A percentile compares a stretch with the other conserved stretches of the same genome.
These are phyloP conservation scores for Alcedo quadribrachys DNA, from an alignment of 2,797 vertebrate species.

Conservation along the genomic window DNA sequence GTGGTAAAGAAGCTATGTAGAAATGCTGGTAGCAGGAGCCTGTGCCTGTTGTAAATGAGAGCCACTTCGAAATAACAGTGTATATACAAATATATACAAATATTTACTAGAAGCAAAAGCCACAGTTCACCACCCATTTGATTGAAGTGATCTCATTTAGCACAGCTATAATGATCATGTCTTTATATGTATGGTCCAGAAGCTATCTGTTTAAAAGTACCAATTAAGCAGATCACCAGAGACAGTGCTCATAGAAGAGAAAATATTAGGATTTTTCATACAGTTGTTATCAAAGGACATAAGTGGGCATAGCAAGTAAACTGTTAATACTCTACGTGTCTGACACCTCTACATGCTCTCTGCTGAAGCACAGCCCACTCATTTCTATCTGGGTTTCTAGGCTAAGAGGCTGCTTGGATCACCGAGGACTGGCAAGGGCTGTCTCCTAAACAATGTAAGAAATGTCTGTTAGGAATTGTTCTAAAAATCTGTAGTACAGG, in stretches of 20 bases:
- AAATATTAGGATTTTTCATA: not conserved
- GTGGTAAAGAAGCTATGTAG: not conserved
- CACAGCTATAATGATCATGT: not conserved
- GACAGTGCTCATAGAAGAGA: not conserved
- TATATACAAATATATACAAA: not conserved
- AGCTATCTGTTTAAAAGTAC: not conserved
- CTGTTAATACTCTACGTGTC: not conserved
- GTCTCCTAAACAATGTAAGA: not conserved
- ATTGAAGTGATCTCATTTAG: not conserved
- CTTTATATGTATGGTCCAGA: not conserved
- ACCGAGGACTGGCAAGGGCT: not conserved
- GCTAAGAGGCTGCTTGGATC: slow-evolving; percentile 5
- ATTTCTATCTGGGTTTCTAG: not conserved
- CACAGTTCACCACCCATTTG: not conserved
- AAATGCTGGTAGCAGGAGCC: not conserved
- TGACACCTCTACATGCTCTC: not conserved
- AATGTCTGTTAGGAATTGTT: not conserved
- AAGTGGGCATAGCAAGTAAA: not conserved
- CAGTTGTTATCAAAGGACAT: not conserved
- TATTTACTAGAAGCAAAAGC: not conserved
- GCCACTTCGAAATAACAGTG: not conserved
- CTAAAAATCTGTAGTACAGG: not conserved
- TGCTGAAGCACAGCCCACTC: not conserved
- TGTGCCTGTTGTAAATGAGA: not conserved
- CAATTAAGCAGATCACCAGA: not conserved